These are phyloP conservation scores for Acromyrmex heyeri DNA, from an alignment of 1,140 invertebrate genomes.

Conservation along the genomic window DNA sequence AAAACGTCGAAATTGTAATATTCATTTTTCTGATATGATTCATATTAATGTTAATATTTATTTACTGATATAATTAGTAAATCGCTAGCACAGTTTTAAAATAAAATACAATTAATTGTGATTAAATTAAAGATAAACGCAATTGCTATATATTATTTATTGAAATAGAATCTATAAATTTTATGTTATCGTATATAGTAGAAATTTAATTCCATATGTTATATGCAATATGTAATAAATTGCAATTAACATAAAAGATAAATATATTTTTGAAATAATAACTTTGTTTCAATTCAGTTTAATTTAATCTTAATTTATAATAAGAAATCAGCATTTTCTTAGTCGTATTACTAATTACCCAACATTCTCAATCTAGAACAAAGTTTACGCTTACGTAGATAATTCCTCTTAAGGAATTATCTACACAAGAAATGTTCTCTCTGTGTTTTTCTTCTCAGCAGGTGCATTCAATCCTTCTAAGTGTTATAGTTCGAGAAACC, in stretches of 20 bases:
- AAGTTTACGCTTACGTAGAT: constrained; percentile 40
- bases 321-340: constrained; percentile 9
- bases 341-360: constrained; percentile 37
- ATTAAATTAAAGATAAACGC: no score
- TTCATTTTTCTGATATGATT: not conserved
- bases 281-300: not conserved
- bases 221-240: not conserved
- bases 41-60: not conserved
- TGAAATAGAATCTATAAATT: not conserved
- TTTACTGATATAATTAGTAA: not conserved
- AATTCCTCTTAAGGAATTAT: constrained; percentile 40
- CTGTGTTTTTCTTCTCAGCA: constrained; percentile 48
- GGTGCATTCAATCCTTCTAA: constrained; percentile 53
- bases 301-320: constrained; percentile 5
- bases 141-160: not conserved
- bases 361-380: constrained; percentile 14
- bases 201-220: not conserved
- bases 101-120: not conserved
- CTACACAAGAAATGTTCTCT: constrained; percentile 53
- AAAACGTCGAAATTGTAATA: not conserved
- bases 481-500: constrained; percentile 54
- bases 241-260: not conserved
- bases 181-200: not conserved
- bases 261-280: not conserved
- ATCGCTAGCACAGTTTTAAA: not conserved